Evolutionary conservation across 2,797 vertebrate genomes (phyloP).

Genomic region (Rhyacichthys aspro): DNA sequence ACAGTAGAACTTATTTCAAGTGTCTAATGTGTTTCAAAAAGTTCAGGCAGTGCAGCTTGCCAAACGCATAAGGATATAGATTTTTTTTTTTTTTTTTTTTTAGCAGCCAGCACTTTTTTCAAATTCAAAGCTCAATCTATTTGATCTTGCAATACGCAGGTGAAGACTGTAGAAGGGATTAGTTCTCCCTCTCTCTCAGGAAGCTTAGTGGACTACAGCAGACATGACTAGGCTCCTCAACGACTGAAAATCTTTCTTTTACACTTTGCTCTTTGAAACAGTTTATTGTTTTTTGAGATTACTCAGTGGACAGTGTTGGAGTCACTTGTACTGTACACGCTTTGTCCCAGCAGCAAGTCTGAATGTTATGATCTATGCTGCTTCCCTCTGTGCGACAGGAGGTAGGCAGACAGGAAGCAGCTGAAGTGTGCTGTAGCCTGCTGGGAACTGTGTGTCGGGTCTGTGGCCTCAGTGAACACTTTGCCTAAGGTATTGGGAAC

Average conservation of each 20-base stretch:
- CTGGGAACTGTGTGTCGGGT: constrained; percentile 58
- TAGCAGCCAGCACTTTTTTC: constrained; percentile 41
- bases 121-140: constrained; percentile 26
- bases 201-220: constrained; percentile 63
- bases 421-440: constrained; percentile 56
- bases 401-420: constrained; percentile 62
- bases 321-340: constrained; percentile 10
- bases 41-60: neutral
- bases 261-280: neutral
- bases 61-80: constrained; percentile 11
- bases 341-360: constrained; percentile 35
- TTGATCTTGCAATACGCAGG: constrained; percentile 54
- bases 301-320: constrained; percentile 20
- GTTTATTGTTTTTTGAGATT: neutral
- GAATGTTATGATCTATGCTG: constrained; percentile 33
- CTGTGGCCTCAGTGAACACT: constrained; percentile 46
- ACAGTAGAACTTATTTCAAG: no score
- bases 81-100: no score
- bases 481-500: constrained; percentile 40
- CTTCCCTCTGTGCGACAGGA: constrained; percentile 63
- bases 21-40: no score
- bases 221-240: constrained; percentile 59
- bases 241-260: constrained; percentile 30
- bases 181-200: constrained; percentile 66
- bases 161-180: constrained; percentile 67